These are phyloP conservation scores for Oriolus oriolus DNA, from an alignment of 2,113 vertebrate species.

Conservation along the genomic window DNA sequence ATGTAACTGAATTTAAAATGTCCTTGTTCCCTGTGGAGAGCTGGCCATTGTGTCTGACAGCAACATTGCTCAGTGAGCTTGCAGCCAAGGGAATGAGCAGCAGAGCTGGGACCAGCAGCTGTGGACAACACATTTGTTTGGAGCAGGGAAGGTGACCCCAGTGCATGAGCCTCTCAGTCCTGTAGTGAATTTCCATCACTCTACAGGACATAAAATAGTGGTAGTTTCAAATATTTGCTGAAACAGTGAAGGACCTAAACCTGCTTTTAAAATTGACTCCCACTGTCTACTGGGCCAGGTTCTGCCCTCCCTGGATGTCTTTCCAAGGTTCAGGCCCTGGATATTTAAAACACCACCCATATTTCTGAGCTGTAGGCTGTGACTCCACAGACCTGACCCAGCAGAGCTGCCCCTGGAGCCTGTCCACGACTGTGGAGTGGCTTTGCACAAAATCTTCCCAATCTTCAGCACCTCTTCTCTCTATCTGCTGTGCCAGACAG, in stretches of 20 bases:
- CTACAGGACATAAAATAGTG: neutral
- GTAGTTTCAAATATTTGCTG: neutral
- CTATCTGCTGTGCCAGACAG: neutral
- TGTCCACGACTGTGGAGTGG: neutral
- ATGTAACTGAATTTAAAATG: neutral
- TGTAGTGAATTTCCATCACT: neutral
- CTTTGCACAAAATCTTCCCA: neutral
- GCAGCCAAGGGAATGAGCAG: neutral
- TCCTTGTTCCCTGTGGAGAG: neutral
- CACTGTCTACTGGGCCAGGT: neutral
- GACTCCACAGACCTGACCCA: neutral
- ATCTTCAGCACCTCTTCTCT: neutral
- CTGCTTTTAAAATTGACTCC: neutral
- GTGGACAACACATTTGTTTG: neutral
- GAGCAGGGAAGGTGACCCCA: neutral
- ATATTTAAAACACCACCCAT: neutral
- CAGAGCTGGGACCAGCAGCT: neutral
- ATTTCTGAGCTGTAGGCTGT: neutral
- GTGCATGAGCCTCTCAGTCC: neutral
- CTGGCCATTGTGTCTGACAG: neutral
- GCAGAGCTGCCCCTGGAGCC: neutral
- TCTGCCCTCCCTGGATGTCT: neutral
- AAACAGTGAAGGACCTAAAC: neutral
- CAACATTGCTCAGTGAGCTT: neutral
- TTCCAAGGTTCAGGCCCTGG: neutral